phyloP scores from a whole-genome alignment of 2,888 invertebrate species.

The Drosophila infuscata region DNA sequence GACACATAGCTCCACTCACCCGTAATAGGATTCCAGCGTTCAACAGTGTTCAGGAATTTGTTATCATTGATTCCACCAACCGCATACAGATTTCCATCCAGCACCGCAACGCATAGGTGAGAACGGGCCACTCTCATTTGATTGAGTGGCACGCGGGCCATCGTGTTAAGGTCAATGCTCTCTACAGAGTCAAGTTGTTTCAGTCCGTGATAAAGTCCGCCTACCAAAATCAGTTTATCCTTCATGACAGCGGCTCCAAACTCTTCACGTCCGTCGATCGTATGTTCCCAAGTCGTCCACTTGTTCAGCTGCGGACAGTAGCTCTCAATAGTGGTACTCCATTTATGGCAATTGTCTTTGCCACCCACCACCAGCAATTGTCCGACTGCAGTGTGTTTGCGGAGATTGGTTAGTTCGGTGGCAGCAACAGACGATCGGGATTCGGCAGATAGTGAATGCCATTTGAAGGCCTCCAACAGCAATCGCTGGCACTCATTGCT shows the following conservation, averaged over 20 bases:
- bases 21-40: constrained; percentile 95
- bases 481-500: constrained; percentile 88
- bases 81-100: constrained; percentile 94
- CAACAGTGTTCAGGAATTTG: constrained; percentile 95
- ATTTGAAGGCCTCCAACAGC: constrained; percentile 87
- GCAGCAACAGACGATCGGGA: constrained; percentile 90
- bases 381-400: constrained; percentile 90
- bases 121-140: constrained; percentile 96
- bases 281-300: constrained; percentile 84
- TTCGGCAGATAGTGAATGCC: constrained; percentile 93
- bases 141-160: constrained; percentile 92
- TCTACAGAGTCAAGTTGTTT: constrained; percentile 96
- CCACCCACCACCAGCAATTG: constrained; percentile 95
- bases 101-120: constrained; percentile 91
- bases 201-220: constrained; percentile 93
- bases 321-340: constrained; percentile 90
- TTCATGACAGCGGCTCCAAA: constrained; percentile 95
- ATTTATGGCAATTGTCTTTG: neutral
- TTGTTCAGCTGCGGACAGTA: constrained; percentile 86
- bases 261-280: constrained; percentile 89
- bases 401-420: too few species aligned
- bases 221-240: constrained; percentile 93
- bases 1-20: constrained; percentile 95
- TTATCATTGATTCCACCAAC: constrained; percentile 95
- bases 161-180: constrained; percentile 92